A percentile compares a stretch with the other conserved stretches of the same genome.
Conservation (phyloP, 2,888 invertebrate species). For the Orchestes rusci region DNA sequence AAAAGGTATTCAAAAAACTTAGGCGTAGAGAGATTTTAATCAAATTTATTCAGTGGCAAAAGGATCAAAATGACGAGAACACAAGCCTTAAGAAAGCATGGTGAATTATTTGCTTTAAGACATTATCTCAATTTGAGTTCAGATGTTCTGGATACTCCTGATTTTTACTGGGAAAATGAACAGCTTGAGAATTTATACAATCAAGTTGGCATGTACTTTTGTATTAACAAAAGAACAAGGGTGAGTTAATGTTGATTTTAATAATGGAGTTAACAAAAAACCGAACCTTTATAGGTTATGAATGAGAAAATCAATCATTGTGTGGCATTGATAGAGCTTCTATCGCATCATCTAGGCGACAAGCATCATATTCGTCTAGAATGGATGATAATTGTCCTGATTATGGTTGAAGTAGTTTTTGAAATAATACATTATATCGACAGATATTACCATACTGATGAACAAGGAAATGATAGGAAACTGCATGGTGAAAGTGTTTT, state of each 20-base stretch:
- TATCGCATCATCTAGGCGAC: slow-evolving; percentile 86
- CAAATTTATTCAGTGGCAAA: slow-evolving; percentile 47
- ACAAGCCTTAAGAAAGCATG: slow-evolving; percentile 70
- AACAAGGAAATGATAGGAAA: too few relatives aligned
- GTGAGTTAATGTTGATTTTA: slow-evolving; percentile 43
- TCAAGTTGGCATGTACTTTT: slow-evolving; percentile 76
- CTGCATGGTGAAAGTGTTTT: too few relatives aligned
- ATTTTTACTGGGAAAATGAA: slow-evolving; percentile 97
- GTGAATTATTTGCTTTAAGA: slow-evolving; percentile 81
- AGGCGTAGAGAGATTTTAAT: background rate
- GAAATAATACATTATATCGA: slow-evolving; percentile 73
- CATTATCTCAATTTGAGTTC: slow-evolving; percentile 90
- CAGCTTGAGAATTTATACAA: slow-evolving; percentile 79
- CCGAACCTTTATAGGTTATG: slow-evolving; percentile 64
- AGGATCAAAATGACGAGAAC: slow-evolving; percentile 62
- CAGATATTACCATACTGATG: too few relatives aligned
- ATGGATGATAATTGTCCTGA: slow-evolving; percentile 95
- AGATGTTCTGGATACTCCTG: slow-evolving; percentile 89
- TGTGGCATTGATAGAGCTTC: slow-evolving; percentile 80
- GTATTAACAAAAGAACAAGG: slow-evolving; percentile 74
- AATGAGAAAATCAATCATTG: slow-evolving; percentile 95
- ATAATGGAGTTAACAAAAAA: background rate
- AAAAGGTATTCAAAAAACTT: slow-evolving; percentile 44
- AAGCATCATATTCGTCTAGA: slow-evolving; percentile 88
- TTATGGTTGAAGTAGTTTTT: slow-evolving; percentile 89